A percentile compares a stretch with the other conserved stretches of the same genome.
phyloP scores from a whole-genome alignment of 1,140 invertebrate species.

The Spodoptera litura region DNA sequence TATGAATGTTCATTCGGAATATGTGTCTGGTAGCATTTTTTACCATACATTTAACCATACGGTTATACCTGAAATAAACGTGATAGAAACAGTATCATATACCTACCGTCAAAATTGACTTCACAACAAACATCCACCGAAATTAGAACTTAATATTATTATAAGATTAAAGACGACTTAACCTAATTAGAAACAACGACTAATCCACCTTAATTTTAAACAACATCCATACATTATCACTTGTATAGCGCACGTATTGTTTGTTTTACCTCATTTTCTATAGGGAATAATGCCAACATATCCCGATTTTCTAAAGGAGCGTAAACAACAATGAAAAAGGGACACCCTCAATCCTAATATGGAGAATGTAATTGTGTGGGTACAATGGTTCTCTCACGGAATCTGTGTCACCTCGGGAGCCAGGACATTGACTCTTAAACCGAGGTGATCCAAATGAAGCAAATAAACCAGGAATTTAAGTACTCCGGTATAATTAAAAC shows the following conservation, averaged over 20 bases:
- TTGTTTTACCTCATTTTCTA: background rate
- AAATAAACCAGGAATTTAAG: slow-evolving; percentile 13
- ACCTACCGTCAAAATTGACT: too few species aligned
- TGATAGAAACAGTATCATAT: too few species aligned
- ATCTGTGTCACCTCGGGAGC: slow-evolving; percentile 31
- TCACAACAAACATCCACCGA: too few species aligned
- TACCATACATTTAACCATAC: too few species aligned
- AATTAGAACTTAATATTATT: too few species aligned
- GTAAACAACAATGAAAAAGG: slow-evolving; percentile 13
- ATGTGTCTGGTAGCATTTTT: too few species aligned
- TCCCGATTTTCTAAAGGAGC: background rate
- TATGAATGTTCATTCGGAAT: too few species aligned
- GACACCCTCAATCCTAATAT: background rate
- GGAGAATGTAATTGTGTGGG: slow-evolving; percentile 23
- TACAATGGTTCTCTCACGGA: background rate
- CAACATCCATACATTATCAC: background rate
- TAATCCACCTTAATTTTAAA: background rate
- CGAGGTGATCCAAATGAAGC: background rate
- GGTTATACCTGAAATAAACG: too few species aligned
- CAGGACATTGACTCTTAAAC: slow-evolving; percentile 26
- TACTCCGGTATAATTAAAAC: slow-evolving; percentile 11
- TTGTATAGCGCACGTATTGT: background rate
- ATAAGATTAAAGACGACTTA: too few species aligned
- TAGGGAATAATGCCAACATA: background rate
- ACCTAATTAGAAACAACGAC: too few species aligned